Evolutionary conservation across 2,888 invertebrate species (phyloP), one percentile per base, ranked within the genome.

Genomic region (Oscheius onirici): DNA sequence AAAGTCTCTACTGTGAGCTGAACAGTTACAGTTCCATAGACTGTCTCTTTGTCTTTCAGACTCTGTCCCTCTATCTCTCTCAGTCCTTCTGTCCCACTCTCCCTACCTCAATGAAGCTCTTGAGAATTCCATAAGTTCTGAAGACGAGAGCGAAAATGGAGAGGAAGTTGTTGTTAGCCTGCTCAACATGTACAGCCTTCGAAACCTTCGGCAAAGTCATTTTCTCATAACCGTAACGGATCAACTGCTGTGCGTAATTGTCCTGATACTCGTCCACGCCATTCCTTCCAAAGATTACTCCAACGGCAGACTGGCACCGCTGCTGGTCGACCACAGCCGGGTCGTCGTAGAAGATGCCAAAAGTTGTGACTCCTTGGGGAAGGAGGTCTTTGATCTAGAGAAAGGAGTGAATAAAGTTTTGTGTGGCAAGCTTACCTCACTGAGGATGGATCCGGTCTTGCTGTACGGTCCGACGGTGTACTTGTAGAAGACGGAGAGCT

Each of bases 331-430:
- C 74, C n/a, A 63, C 68, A 41, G 74, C 75, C 40, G 80, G 79
- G 54, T 84, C 74, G 58, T 84, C 83, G 69, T 84, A 84, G 73
- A 77, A 84, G 65, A 84, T 80, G 26, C 81, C 83, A 46, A 84
- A 77, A 24, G 73, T 71, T 1, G 74, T 79, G 22, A 75, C 66
- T 15, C 71, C 76, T 0, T 60, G 34, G 26, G 80, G 75, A 55
- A 84, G 58, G 15, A 77, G 13, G 22, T 68, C 49, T 60, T 75
- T 74, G 3, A 78, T 76, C 65, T 68, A 46, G 22, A 44, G 20
- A 11, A 22, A 13, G 17, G 22, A 24, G 5, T 11, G 20, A 34
- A 8, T 6, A 34, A 34, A 34, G 34, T 34, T 34, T 34, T 34
- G 34, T 6, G 34, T 8, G 34, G 34, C 3, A n/a, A 55, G 2